Evolutionary conservation across 2,888 invertebrate genomes (phyloP).

Genomic region (Cenopis cana): DNA sequence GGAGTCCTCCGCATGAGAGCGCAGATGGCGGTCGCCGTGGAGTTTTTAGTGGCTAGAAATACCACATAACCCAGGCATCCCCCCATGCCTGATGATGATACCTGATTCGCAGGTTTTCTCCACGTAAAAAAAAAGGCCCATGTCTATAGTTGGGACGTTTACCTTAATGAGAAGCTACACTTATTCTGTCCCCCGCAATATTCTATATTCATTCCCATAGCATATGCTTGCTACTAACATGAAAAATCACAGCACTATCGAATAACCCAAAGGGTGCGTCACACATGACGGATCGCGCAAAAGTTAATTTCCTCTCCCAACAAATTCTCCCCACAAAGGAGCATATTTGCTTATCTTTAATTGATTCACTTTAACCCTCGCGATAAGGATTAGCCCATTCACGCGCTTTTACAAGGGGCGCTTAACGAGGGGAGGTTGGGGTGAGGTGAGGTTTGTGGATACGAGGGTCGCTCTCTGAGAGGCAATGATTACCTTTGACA

Average conservation of each 20-base stretch:
- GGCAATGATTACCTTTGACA: neutral
- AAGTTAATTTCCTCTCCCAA: constrained; percentile 82
- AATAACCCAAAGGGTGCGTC: constrained; percentile 42
- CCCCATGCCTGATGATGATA: too few relatives aligned
- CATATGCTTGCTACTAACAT: constrained; percentile 14
- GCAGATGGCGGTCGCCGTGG: too few relatives aligned
- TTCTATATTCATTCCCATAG: neutral
- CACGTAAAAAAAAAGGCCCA: too few relatives aligned
- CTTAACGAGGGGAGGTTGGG: constrained; percentile 69
- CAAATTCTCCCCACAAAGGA: constrained; percentile 76
- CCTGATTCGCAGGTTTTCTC: too few relatives aligned
- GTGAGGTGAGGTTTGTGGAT: neutral
- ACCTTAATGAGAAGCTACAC: neutral
- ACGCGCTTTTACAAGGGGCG: constrained; percentile 84
- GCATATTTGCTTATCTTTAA: constrained; percentile 85
- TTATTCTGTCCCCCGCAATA: neutral
- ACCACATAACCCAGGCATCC: too few relatives aligned
- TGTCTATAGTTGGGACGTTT: too few relatives aligned
- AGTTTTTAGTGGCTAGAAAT: too few relatives aligned
- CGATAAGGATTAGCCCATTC: constrained; percentile 84
- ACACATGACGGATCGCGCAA: constrained; percentile 53
- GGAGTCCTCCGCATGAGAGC: too few relatives aligned
- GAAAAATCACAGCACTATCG: constrained; percentile 40
- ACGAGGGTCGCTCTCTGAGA: constrained; percentile 47
- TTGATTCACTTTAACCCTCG: constrained; percentile 83